These are phyloP conservation scores for Stenoptilia bipunctidactyla DNA, from an alignment of 2,888 invertebrate genomes.

Conservation along the genomic window DNA sequence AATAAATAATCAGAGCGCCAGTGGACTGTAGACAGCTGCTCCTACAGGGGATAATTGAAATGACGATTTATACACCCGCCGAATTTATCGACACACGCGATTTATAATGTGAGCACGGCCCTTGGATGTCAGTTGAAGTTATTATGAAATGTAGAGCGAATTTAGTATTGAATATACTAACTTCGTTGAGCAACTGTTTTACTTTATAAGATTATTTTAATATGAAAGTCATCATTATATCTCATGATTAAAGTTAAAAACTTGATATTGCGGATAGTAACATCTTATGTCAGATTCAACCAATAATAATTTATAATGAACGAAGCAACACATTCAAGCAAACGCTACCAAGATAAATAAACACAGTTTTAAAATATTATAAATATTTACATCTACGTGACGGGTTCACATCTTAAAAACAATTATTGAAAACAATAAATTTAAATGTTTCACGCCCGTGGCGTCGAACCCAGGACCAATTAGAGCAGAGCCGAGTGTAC, in stretches of 20 bases:
- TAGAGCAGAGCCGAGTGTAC: slow-evolving; percentile 52
- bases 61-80: slow-evolving; percentile 63
- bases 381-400: slow-evolving; percentile 34
- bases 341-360: too few relatives aligned
- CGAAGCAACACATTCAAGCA: too few relatives aligned
- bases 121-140: slow-evolving; percentile 11
- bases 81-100: slow-evolving; percentile 61
- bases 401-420: slow-evolving; percentile 50
- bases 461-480: slow-evolving; percentile 60
- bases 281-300: too few relatives aligned
- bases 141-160: too few relatives aligned
- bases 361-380: too few relatives aligned
- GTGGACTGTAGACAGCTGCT: slow-evolving; percentile 60
- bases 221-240: too few relatives aligned
- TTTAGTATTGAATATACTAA: too few relatives aligned
- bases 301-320: too few relatives aligned
- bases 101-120: slow-evolving; percentile 40
- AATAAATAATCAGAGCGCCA: slow-evolving; percentile 52
- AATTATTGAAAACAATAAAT: slow-evolving; percentile 65
- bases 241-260: too few relatives aligned
- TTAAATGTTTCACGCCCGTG: slow-evolving; percentile 54
- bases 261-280: too few relatives aligned
- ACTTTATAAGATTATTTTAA: too few relatives aligned
- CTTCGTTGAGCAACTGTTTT: too few relatives aligned
- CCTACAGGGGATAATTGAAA: slow-evolving; percentile 63